A percentile compares a stretch with the other conserved stretches of the same genome.
Conservation (phyloP, 2,888 invertebrate genomes). For the Cistogaster globosa region DNA sequence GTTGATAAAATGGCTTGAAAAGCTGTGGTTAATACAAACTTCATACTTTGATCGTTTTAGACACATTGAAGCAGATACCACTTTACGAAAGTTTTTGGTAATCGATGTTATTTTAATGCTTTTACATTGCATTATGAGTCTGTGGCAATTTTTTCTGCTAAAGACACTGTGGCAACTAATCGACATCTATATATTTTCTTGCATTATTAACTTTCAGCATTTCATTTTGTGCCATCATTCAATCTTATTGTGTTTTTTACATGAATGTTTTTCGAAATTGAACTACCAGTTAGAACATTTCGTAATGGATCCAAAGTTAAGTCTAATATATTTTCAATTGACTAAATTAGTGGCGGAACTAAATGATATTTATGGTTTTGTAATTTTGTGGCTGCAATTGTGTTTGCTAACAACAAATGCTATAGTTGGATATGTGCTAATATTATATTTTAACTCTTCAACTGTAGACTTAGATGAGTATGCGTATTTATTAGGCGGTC, state of each 20-base stretch:
- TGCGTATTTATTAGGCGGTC: slow-evolving; percentile 48
- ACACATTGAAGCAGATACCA: neutral
- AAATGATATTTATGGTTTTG: slow-evolving; percentile 37
- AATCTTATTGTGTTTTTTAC: slow-evolving; percentile 8
- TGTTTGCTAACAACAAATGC: slow-evolving; percentile 44
- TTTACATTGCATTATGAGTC: neutral
- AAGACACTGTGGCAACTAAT: neutral
- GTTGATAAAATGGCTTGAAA: slow-evolving; percentile 25
- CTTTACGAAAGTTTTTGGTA: slow-evolving; percentile 41
- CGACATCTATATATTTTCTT: slow-evolving; percentile 33
- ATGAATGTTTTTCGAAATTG: slow-evolving; percentile 48
- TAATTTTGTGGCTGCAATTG: slow-evolving; percentile 31
- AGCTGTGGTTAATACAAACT: slow-evolving; percentile 34
- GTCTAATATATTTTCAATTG: slow-evolving; percentile 46
- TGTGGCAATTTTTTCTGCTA: neutral
- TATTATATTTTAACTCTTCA: slow-evolving; percentile 7
- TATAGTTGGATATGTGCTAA: slow-evolving; percentile 40
- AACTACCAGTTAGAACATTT: slow-evolving; percentile 46
- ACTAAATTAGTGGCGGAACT: slow-evolving; percentile 4
- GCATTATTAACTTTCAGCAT: slow-evolving; percentile 38
- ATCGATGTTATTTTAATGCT: slow-evolving; percentile 13
- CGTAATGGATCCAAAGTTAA: slow-evolving; percentile 43
- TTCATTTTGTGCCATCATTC: slow-evolving; percentile 40
- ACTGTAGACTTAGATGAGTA: neutral
- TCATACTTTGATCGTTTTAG: slow-evolving; percentile 45